Evolutionary conservation across 2,888 invertebrate genomes (phyloP).

Genomic region (Paralinhomoeus sp.): DNA sequence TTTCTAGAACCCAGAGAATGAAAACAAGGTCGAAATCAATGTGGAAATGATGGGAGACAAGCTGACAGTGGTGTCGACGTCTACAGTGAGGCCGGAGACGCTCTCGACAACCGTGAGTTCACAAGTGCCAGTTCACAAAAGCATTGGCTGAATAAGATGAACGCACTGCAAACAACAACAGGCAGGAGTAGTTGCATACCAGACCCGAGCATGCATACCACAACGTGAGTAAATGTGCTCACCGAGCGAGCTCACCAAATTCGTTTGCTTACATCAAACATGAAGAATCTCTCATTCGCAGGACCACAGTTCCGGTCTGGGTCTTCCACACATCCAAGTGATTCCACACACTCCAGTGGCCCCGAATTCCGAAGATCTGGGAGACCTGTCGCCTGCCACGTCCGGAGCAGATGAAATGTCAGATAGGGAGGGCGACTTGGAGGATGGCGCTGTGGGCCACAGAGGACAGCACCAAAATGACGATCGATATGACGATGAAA

Average conservation of each 20-base stretch:
- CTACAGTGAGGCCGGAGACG: background rate
- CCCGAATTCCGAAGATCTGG: background rate
- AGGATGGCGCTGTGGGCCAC: too few species aligned
- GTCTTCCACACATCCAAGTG: conserved; percentile 20
- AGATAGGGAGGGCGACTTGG: conserved; percentile 13
- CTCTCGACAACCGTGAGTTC: conserved; percentile 11
- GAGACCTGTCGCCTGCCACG: conserved; percentile 8
- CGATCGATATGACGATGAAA: conserved; percentile 31
- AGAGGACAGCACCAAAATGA: background rate
- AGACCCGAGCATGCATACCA: too few species aligned
- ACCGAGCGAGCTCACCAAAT: too few species aligned
- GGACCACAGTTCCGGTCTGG: conserved; percentile 8
- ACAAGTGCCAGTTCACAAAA: too few species aligned
- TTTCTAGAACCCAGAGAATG: too few species aligned
- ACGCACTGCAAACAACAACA: too few species aligned
- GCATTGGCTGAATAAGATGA: too few species aligned
- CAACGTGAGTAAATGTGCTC: too few species aligned
- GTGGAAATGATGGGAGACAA: conserved; percentile 30
- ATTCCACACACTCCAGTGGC: conserved; percentile 23
- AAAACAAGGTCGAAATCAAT: conserved; percentile 12
- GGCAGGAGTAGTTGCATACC: too few species aligned
- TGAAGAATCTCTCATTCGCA: too few species aligned
- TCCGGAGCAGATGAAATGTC: conserved; percentile 22
- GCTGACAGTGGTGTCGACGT: conserved; percentile 24
- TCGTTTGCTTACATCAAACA: too few species aligned